Conservation (phyloP, 2,113 vertebrate species). For the Gasterosteus aculeatus region DNA sequence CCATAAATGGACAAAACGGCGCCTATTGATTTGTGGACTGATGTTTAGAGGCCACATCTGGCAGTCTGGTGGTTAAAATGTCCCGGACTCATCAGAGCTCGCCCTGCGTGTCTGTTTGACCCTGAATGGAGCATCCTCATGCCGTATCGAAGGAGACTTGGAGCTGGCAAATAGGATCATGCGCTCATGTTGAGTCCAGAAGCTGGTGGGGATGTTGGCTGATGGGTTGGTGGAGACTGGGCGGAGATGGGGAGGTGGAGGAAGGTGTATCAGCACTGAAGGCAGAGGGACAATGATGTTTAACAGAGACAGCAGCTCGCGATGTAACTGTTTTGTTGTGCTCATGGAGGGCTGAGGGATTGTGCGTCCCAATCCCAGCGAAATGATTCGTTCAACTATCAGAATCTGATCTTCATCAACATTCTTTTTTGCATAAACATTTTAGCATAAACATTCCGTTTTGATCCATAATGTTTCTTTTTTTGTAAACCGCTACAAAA, state of each 20-base stretch:
- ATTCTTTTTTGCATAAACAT: too few relatives aligned
- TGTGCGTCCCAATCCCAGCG: background rate
- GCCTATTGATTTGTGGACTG: too few relatives aligned
- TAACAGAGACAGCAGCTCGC: too few relatives aligned
- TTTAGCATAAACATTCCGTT: background rate
- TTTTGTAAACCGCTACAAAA: background rate
- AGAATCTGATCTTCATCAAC: background rate
- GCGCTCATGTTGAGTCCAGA: background rate
- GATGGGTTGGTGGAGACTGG: too few relatives aligned
- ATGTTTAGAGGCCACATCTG: too few relatives aligned
- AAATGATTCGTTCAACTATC: background rate
- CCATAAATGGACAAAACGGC: background rate
- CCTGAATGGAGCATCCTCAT: background rate
- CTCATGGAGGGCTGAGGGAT: background rate
- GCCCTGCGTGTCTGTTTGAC: background rate
- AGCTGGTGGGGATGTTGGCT: too few relatives aligned
- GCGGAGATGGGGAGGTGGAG: too few relatives aligned
- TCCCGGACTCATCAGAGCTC: too few relatives aligned
- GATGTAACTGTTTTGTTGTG: too few relatives aligned
- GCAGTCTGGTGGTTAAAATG: too few relatives aligned
- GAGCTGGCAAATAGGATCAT: background rate
- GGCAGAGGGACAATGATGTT: too few relatives aligned
- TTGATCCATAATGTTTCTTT: background rate
- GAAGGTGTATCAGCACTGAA: too few relatives aligned
- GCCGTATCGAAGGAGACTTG: background rate